A percentile compares a stretch with the other conserved stretches of the same genome.
Conservation (phyloP, 1,140 invertebrate genomes). For the Anthonomus grandis region DNA sequence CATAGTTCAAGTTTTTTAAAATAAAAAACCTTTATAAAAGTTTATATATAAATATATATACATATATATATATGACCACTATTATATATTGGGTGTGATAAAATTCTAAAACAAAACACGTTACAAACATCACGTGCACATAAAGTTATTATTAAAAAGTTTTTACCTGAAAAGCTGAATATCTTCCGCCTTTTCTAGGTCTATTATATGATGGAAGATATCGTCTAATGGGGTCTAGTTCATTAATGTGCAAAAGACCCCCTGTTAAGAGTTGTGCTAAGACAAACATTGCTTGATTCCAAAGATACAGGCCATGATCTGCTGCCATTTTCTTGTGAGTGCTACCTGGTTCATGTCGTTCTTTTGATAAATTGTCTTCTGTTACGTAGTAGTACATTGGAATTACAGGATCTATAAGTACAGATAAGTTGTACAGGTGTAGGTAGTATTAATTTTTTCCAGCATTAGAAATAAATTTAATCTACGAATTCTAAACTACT, state of each 20-base stretch:
- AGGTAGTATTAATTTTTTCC: too few relatives aligned
- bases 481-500: too few relatives aligned
- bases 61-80: too few relatives aligned
- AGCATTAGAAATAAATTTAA: too few relatives aligned
- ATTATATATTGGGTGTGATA: too few relatives aligned
- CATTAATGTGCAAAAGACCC: constrained; percentile 88
- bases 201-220: constrained; percentile 95
- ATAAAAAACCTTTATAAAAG: too few relatives aligned
- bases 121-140: too few relatives aligned
- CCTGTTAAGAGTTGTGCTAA: constrained; percentile 88
- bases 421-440: constrained; percentile 10
- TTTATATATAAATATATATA: too few relatives aligned
- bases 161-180: constrained; percentile 93
- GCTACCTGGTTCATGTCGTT: constrained; percentile 69
- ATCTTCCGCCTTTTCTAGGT: constrained; percentile 83
- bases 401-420: constrained; percentile 78
- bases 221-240: constrained; percentile 91
- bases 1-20: too few relatives aligned
- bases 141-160: too few relatives aligned
- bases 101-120: too few relatives aligned
- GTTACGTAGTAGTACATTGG: constrained; percentile 89
- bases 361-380: constrained; percentile 72
- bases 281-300: constrained; percentile 94
- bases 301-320: constrained; percentile 65
- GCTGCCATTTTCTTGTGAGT: constrained; percentile 61